phyloP scores from a whole-genome alignment of 2,113 vertebrate genomes.

The Halcyon malimbica region DNA sequence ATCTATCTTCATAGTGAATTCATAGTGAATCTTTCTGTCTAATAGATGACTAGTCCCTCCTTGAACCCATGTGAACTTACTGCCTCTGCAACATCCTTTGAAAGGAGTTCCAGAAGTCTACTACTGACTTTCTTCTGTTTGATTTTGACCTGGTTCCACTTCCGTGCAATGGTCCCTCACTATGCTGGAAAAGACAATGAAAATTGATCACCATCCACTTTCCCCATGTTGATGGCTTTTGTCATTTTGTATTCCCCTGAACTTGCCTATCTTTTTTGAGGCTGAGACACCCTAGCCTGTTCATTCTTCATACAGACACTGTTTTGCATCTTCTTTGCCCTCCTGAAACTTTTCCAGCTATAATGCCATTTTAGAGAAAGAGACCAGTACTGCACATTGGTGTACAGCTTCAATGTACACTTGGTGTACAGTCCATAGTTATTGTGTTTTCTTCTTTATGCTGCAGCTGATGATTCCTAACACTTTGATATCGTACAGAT shows the following conservation, averaged over 20 bases:
- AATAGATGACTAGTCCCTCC: neutral
- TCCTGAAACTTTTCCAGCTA: neutral
- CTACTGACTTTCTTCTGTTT: neutral
- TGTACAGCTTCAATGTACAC: neutral
- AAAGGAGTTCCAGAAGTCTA: neutral
- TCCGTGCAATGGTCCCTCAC: neutral
- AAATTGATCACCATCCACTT: neutral
- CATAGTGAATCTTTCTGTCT: neutral
- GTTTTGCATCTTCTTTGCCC: neutral
- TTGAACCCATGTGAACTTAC: neutral
- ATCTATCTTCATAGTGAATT: neutral
- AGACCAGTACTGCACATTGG: neutral
- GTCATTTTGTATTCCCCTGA: neutral
- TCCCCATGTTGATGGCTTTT: rapidly evolving
- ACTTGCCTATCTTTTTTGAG: neutral
- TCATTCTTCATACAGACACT: neutral
- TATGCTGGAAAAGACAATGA: neutral
- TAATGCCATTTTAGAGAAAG: neutral
- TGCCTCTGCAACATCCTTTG: neutral
- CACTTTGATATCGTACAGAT: neutral
- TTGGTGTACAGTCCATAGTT: neutral
- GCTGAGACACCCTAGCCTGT: neutral
- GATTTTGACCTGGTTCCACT: neutral
- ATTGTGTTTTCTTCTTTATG: neutral
- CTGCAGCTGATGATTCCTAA: neutral